Base-by-base conservation (phyloP, 2,797 vertebrate species). In the Pachyuromys duprasi region DNA sequence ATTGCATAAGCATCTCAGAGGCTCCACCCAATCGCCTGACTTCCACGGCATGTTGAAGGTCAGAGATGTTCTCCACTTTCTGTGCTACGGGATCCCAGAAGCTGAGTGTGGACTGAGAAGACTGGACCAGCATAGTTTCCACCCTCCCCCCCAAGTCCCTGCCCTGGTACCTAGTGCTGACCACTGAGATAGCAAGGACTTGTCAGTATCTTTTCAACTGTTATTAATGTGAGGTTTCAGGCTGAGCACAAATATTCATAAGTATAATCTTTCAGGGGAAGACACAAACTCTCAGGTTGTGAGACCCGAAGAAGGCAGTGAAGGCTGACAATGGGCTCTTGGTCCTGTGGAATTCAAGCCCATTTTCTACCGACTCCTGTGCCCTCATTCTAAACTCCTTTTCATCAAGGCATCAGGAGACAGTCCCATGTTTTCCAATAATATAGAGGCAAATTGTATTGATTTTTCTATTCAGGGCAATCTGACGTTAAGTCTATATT, bases 381-480 rank as follows among this genome's bases (percentile, higher is more conserved):
- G 31, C 1, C 24, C 5, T 76, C 72, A 75, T 75, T n/a, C 63
- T 82, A 42, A 33, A 78, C 20, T 36, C 20, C 31, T 20, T 78
- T 49, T 39, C 84, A 42, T 42, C 49, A 80, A 26, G 39, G 81
- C 20, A 26, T n/a, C 6, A 15, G 4, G 33, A 75, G 45, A 33
- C 0, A 84, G 45, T 26, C 11, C 18, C 5, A 53, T 33, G 31
- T 89, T 84, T 62, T 49, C 42, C 39, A 33, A 39, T 31, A 67
- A 62, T 12, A 36, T 0, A 42, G n/a, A 95, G 57, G 45, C 39
- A 55, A 84, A 62, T 0, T 75, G 28, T 53, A 55, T 1, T 93
- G 55, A 84, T 63, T 93, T 95, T 94, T 17, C 88, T 60, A 69
- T 60, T 81, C 26, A 74, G 45, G 78, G 8, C 31, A 81, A 74